Conservation (phyloP, 1,140 invertebrate species). For the Aphaenogaster floridana region DNA sequence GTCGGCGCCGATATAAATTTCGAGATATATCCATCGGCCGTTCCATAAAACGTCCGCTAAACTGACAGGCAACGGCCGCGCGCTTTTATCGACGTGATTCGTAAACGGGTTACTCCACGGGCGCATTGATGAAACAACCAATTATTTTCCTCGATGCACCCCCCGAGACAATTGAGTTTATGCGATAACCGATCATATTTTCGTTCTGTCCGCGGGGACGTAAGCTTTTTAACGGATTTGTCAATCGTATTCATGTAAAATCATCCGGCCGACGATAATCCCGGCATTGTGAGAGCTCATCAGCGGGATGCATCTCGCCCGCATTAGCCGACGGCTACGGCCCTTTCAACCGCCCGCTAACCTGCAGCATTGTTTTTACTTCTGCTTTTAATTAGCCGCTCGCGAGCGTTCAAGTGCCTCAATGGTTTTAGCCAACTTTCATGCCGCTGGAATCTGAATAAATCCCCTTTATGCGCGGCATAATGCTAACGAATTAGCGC, state of each 20-base stretch:
- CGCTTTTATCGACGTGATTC: slow-evolving; percentile 46
- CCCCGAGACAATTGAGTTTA: slow-evolving; percentile 53
- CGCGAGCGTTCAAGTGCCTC: slow-evolving; percentile 63
- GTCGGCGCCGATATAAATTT: slow-evolving; percentile 37
- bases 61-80: slow-evolving; percentile 16
- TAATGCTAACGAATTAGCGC: slow-evolving; percentile 26
- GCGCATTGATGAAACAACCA: slow-evolving; percentile 53
- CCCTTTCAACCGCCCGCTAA: slow-evolving; percentile 39
- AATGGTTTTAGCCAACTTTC: slow-evolving; percentile 38
- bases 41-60: slow-evolving; percentile 18
- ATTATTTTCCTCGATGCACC: slow-evolving; percentile 57
- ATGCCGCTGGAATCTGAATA: slow-evolving; percentile 11
- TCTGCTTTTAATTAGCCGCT: slow-evolving; percentile 62
- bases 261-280: slow-evolving; percentile 44
- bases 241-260: slow-evolving; percentile 63
- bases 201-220: slow-evolving; percentile 32
- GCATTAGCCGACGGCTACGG: slow-evolving; percentile 8
- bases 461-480: slow-evolving; percentile 13
- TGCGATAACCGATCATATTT: slow-evolving; percentile 42
- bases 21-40: slow-evolving; percentile 18
- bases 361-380: slow-evolving; percentile 58
- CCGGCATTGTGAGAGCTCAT: slow-evolving; percentile 30
- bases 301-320: slow-evolving; percentile 7
- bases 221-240: slow-evolving; percentile 65
- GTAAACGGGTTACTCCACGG: slow-evolving; percentile 48